These are phyloP conservation scores for Pholis gunnellus DNA, from an alignment of 2,113 vertebrate genomes.

Conservation along the genomic window DNA sequence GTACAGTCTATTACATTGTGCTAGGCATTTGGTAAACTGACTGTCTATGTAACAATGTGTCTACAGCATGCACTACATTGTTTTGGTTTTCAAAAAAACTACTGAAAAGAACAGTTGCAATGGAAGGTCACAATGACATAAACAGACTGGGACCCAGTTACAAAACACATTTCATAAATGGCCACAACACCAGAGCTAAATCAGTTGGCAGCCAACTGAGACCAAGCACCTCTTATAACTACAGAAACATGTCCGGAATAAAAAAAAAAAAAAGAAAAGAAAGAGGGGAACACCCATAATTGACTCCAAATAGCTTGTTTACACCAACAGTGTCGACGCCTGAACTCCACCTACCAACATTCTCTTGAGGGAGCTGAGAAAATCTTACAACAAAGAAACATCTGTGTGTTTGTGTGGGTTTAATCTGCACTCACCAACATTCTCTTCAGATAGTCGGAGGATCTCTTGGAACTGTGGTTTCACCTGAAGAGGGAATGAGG, in stretches of 20 bases:
- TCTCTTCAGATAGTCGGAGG: constrained; percentile 96
- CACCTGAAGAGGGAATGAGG: constrained; percentile 83
- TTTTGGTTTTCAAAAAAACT: constrained; percentile 25
- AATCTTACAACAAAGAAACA: constrained; percentile 12
- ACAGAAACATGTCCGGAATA: constrained; percentile 68
- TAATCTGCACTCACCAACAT: constrained; percentile 89
- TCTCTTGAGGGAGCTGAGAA: constrained; percentile 31
- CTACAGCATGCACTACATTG: constrained; percentile 14
- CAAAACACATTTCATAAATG: constrained; percentile 65
- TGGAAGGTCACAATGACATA: constrained; percentile 33
- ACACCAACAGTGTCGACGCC: constrained; percentile 52
- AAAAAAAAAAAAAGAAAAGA: constrained; percentile 15
- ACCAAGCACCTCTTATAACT: constrained; percentile 65
- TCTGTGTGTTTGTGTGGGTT: constrained; percentile 24
- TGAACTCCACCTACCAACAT: constrained; percentile 53
- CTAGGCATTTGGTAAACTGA: neutral
- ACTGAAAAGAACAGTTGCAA: neutral
- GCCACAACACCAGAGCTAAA: constrained; percentile 70
- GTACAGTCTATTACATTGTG: neutral
- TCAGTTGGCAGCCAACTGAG: constrained; percentile 61
- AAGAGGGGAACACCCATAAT: constrained; percentile 65
- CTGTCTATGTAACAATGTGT: constrained; percentile 4
- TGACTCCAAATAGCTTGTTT: constrained; percentile 73
- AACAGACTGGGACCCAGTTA: constrained; percentile 26
- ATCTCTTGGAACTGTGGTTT: constrained; percentile 99